Percentiles rank a stretch among this genome's conserved stretches.
Evolutionary conservation across 2,797 vertebrate genomes (phyloP).

Genomic region (Silurus aristotelis): DNA sequence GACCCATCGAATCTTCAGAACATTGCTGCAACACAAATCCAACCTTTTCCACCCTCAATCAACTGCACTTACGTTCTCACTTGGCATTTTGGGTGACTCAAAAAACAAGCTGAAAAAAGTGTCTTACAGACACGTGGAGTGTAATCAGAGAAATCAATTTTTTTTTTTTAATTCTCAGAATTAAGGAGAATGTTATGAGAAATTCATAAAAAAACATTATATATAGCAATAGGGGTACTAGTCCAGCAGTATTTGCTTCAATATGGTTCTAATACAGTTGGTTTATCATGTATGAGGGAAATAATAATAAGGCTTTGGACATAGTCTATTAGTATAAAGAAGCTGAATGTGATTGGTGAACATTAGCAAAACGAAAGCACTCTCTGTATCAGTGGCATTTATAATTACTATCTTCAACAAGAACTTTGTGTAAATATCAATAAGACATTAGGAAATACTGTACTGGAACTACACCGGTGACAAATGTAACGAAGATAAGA

Average conservation of each 20-base stretch:
- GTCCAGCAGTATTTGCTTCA: neutral
- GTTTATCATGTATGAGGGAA: neutral
- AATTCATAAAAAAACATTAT: neutral
- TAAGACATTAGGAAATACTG: neutral
- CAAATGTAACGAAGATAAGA: neutral
- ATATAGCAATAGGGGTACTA: neutral
- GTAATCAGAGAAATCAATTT: neutral
- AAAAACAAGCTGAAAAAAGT: neutral
- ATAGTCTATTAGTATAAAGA: neutral
- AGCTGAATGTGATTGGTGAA: neutral
- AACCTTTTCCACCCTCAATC: constrained; percentile 59
- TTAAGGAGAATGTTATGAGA: neutral
- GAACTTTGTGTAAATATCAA: neutral
- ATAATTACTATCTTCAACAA: neutral
- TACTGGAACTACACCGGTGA: neutral
- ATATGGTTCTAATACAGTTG: neutral
- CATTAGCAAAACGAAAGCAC: neutral
- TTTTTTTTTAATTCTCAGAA: neutral
- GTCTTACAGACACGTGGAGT: neutral
- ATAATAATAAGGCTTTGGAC: neutral
- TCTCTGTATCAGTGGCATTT: neutral
- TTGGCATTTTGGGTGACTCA: neutral
- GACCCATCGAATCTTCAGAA: constrained; percentile 71
- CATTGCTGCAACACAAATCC: constrained; percentile 80
- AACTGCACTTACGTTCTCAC: constrained; percentile 6